These are phyloP conservation scores for Isaurus tuberculatus DNA, from an alignment of 92 coral and sea anemone genomes.

Conservation along the genomic window DNA sequence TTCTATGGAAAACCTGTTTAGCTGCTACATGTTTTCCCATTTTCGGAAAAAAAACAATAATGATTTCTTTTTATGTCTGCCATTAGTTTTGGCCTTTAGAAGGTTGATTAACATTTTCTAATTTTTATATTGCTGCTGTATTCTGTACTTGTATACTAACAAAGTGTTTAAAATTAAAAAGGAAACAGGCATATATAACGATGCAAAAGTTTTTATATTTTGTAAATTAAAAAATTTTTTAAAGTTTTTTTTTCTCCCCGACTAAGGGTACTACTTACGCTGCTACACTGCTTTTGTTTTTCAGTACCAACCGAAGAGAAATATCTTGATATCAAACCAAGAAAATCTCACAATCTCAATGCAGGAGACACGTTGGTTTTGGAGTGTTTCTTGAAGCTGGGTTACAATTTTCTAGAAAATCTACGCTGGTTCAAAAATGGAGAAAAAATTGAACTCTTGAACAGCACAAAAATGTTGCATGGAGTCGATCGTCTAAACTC, in stretches of 20 bases:
- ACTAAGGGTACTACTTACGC: no score
- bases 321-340: background rate
- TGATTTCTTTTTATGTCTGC: no score
- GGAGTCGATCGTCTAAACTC: background rate
- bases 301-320: background rate
- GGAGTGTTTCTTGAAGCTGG: conserved; percentile 4
- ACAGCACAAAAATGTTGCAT: background rate
- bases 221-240: no score
- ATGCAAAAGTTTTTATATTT: no score
- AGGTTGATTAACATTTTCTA: no score
- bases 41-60: no score
- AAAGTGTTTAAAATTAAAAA: no score
- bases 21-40: background rate
- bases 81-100: no score
- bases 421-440: conserved; percentile 27
- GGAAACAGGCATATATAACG: no score
- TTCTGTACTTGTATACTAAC: no score
- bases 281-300: background rate
- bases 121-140: no score
- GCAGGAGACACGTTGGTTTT: conserved; percentile 23
- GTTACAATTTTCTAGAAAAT: background rate
- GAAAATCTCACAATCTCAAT: background rate
- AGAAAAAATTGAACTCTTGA: background rate
- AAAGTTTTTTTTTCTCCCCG: no score
- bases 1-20: background rate